phyloP scores from a whole-genome alignment of 2,888 invertebrate species.

The Microctonus brassicae region DNA sequence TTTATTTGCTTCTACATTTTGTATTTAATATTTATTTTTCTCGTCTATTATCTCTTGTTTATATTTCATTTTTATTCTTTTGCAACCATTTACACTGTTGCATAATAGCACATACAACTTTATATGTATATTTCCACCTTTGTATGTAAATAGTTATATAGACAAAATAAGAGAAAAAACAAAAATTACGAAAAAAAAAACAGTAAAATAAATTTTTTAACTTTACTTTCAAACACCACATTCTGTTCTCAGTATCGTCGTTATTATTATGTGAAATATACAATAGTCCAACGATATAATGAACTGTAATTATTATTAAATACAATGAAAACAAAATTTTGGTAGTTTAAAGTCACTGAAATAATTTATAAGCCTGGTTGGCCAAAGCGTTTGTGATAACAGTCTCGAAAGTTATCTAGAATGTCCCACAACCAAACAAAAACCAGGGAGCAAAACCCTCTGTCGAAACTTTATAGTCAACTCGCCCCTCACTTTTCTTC shows the following conservation, averaged over 20 bases:
- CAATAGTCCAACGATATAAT: not conserved
- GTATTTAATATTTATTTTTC: not conserved
- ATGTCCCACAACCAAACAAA: not conserved
- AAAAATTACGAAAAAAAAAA: not conserved
- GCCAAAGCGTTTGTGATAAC: conserved; percentile 7
- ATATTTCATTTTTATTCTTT: not conserved
- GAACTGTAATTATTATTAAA: not conserved
- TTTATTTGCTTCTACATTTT: not conserved
- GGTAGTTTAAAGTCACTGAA: not conserved
- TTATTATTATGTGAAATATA: not conserved
- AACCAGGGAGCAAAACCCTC: not conserved
- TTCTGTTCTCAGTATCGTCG: not conserved
- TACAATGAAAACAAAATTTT: not conserved
- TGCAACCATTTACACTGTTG: not conserved
- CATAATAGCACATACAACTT: not conserved
- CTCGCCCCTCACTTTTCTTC: not conserved
- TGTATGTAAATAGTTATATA: not conserved
- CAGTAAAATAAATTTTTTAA: not conserved
- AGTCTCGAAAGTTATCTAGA: not conserved
- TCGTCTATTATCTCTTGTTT: not conserved
- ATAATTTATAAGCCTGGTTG: not conserved
- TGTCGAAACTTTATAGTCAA: not conserved
- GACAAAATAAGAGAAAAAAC: no score
- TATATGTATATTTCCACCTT: not conserved
- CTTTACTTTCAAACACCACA: not conserved